phyloP scores from a whole-genome alignment of 2,113 vertebrate genomes.

The Ptilorrhoa leucosticta region DNA sequence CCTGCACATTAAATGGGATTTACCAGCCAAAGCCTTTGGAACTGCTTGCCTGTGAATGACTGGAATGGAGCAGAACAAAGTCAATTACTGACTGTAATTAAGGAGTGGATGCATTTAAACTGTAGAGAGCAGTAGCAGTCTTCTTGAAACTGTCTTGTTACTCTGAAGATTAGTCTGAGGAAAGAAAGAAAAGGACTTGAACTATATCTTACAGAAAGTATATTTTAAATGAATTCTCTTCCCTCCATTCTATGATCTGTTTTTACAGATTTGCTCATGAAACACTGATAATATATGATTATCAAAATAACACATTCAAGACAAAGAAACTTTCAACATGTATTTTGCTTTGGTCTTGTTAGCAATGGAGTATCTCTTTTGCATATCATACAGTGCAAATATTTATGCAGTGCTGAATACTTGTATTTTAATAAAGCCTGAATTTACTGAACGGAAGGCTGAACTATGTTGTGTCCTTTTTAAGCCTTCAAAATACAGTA shows the following conservation, averaged over 20 bases:
- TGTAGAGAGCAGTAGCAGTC: constrained; percentile 99
- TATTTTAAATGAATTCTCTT: constrained; percentile 65
- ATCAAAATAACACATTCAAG: constrained; percentile 66
- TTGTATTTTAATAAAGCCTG: constrained; percentile 65
- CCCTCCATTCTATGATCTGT: constrained; percentile 53
- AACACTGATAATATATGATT: constrained; percentile 70
- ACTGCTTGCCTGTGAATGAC: constrained; percentile 72
- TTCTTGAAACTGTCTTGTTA: constrained; percentile 83
- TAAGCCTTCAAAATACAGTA: constrained; percentile 65
- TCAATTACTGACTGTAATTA: constrained; percentile 83
- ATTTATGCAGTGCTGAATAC: constrained; percentile 55
- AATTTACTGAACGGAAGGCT: constrained; percentile 65
- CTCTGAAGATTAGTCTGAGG: constrained; percentile 72
- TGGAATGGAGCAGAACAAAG: constrained; percentile 77
- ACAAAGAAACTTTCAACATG: constrained; percentile 71
- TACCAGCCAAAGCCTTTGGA: constrained; percentile 73
- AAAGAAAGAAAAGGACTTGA: constrained; percentile 68
- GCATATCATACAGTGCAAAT: constrained; percentile 60
- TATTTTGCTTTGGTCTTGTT: constrained; percentile 67
- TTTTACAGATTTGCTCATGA: constrained; percentile 68
- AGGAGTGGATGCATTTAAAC: constrained; percentile 88
- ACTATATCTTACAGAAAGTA: constrained; percentile 64
- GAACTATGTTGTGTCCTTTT: constrained; percentile 53
- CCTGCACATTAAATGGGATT: constrained; percentile 73
- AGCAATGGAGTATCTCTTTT: constrained; percentile 66